Evolutionary conservation across 1,140 invertebrate genomes (phyloP), one percentile per base, ranked within the genome.

Genomic region (Odontomachus brunneus): DNA sequence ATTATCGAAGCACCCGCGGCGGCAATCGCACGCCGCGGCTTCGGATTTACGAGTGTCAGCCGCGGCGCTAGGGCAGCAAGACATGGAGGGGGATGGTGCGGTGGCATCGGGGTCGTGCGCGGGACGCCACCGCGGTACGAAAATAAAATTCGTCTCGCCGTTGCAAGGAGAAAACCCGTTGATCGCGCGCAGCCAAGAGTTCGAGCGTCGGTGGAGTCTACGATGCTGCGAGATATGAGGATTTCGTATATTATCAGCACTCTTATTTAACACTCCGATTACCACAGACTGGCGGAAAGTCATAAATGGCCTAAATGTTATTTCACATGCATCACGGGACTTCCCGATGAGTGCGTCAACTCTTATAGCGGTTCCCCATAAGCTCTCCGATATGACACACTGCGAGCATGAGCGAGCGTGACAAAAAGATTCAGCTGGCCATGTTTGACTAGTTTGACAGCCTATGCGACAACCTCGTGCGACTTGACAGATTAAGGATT

Each of bases 141-240:
- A 91, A 91, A 91, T 91, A 91, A 91, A 91, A 91, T 88, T 83
- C 71, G 71, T 86, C 80, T 55, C 76, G 53, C 38, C 53, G 72
- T 60, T 69, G 63, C 82, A 29, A 63, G 74, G 14, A 48, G 81
- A 55, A 26, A 65, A 82, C 22, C 55, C 78, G 78, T 74, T 60
- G 74, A 76, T 76, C 73, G 44, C 62, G 60, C 29, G 29, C 38
- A 19, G n/a, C 59, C 62, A 53, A 76, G 19, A 76, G 51, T 53
- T 67, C 19, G 44, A 76, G 38, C 51, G 49, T 14, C 51, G 53
- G 44, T 44, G 9, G 38, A 33, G 29, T 44, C 38, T n/a, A 17
- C 12, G 57, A 48, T 48, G 33, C 71, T 51, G n/a, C 59, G n/a
- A 73, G 62, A 75, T 33, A 65, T 19, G 59, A n/a, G 24, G 22